phyloP scores from a whole-genome alignment of 2,797 vertebrate species.

The Clarias fuscus region DNA sequence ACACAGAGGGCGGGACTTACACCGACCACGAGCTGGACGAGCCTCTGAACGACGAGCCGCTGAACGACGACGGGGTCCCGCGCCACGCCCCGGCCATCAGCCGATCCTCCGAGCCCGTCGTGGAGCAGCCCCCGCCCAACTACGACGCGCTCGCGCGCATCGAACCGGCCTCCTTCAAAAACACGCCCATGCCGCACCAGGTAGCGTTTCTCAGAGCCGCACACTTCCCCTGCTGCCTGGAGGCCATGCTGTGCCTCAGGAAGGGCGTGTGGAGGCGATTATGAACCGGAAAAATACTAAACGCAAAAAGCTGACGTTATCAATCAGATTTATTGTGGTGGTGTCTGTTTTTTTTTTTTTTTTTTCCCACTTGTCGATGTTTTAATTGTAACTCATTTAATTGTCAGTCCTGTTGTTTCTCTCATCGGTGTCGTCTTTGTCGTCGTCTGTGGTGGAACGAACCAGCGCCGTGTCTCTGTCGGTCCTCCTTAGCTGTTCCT shows the following conservation, averaged over 20 bases:
- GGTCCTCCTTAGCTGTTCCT: constrained; percentile 54
- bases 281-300: constrained; percentile 58
- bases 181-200: constrained; percentile 83
- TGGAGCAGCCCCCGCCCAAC: constrained; percentile 85
- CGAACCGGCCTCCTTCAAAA: constrained; percentile 94
- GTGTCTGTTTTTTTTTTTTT: constrained; percentile 53
- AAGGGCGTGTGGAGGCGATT: constrained; percentile 80
- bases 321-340: constrained; percentile 62
- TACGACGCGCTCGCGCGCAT: constrained; percentile 88
- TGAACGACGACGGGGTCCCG: constrained; percentile 90
- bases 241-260: constrained; percentile 80
- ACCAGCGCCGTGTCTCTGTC: constrained; percentile 66
- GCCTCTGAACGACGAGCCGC: constrained; percentile 90
- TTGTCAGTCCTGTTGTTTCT: constrained; percentile 12
- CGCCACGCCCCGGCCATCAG: constrained; percentile 95
- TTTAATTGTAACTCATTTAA: not conserved
- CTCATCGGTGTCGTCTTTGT: constrained; percentile 47
- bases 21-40: constrained; percentile 99
- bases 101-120: constrained; percentile 94
- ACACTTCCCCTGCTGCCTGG: constrained; percentile 83
- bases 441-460: constrained; percentile 40
- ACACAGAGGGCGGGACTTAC: constrained; percentile 98
- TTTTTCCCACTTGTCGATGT: constrained; percentile 53
- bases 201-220: constrained; percentile 86
- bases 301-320: constrained; percentile 37